Evolutionary conservation across 2,888 invertebrate species (phyloP), one percentile per base, ranked within the genome.

Genomic region (Isotomurus palustris): DNA sequence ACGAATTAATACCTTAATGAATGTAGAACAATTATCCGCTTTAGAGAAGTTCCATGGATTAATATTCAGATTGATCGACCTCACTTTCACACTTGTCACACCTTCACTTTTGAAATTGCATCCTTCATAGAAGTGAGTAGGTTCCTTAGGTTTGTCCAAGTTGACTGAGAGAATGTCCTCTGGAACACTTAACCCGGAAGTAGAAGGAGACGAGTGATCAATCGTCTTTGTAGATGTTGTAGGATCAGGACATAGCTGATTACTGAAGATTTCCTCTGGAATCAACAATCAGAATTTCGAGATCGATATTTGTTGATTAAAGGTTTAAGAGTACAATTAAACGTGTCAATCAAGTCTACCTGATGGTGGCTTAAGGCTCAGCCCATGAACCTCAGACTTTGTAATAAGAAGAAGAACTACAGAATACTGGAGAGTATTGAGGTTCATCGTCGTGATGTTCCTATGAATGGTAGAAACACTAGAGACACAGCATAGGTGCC

Each of bases 221-320:
- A n/a, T n/a, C n/a, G 41, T n/a, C 19, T 38, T 32, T 14, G 50
- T n/a, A n/a, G n/a, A n/a, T n/a, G n/a, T 50, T 19, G 62, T 58
- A 3, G 61, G 64, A 29, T 64, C 52, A 6, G 64, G 64, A 29
- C 64, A 64, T 8, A 64, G 32, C 21, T 62, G 55, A 21, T 36
- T 54, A 49, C 57, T 64, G 36, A 50, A 56, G 14, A 64, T 52
- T 43, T 64, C 64, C 50, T 64, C 64, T 64, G 52, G n/a, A n/a
- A n/a, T n/a, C n/a, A n/a, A n/a, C n/a, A n/a, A n/a, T n/a, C n/a
- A n/a, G n/a, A n/a, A n/a, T n/a, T n/a, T n/a, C n/a, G n/a, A n/a
- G n/a, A n/a, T n/a, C n/a, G n/a, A n/a, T n/a, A n/a, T n/a, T n/a
- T n/a, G n/a, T n/a, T n/a, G n/a, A n/a, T n/a, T n/a, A n/a, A n/a